These are phyloP conservation scores for Polypedilum pembai DNA, from an alignment of 1,140 invertebrate species.

Conservation along the genomic window DNA sequence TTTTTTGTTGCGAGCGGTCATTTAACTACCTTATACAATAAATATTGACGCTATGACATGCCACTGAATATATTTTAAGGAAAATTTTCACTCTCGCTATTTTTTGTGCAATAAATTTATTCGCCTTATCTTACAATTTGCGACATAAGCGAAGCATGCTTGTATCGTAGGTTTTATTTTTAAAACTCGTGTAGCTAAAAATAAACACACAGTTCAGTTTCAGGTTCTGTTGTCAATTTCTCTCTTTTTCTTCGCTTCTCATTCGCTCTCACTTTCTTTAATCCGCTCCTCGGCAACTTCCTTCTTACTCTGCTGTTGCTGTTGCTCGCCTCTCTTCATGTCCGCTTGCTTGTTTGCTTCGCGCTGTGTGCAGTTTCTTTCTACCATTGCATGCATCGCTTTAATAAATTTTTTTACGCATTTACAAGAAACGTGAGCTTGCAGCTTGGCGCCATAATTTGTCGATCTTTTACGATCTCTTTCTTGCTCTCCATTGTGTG, in stretches of 20 bases:
- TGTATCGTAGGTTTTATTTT: constrained; percentile 3
- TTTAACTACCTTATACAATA: constrained; percentile 4
- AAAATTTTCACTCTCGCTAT: background rate
- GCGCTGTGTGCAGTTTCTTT: background rate
- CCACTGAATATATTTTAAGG: background rate
- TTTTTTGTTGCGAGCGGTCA: background rate
- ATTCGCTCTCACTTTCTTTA: background rate
- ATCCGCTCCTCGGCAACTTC: background rate
- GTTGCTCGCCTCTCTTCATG: background rate
- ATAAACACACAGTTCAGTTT: background rate
- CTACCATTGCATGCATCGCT: background rate
- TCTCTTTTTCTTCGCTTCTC: background rate
- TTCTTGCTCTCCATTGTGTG: background rate
- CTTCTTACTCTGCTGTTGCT: background rate
- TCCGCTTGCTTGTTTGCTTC: background rate
- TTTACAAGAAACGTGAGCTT: background rate
- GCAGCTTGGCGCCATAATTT: background rate
- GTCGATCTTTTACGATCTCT: constrained; percentile 11
- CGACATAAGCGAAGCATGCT: background rate
- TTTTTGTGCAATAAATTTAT: background rate
- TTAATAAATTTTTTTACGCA: background rate
- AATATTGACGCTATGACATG: background rate
- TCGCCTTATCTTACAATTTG: background rate
- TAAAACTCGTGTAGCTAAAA: background rate
- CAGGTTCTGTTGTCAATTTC: background rate